Evolutionary conservation across 2,797 vertebrate genomes (phyloP), one percentile per base, ranked within the genome.

Genomic region (Acanthiza pusilla): DNA sequence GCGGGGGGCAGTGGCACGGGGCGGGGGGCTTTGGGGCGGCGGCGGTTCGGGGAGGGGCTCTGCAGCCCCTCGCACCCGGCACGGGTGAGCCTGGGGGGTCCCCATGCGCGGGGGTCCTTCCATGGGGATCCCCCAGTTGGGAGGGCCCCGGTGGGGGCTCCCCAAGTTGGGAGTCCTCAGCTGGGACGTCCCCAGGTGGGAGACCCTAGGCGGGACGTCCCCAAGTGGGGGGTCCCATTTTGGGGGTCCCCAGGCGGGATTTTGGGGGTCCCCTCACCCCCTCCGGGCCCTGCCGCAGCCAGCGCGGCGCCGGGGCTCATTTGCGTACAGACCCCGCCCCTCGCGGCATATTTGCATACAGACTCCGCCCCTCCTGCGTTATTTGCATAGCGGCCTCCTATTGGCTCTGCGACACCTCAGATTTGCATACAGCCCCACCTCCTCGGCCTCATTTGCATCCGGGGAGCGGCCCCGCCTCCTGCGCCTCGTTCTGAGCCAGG

Each of bases 271-370:
- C 58, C 58, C 7, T 10, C 71, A 11, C 65, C 14, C 50, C 34
- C 9, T 27, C 11, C 32, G 23, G 54, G 26, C 20, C 3, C n/a
- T n/a, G n/a, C n/a, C n/a, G 23, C 45, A 9, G 18, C 30, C 55
- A 1, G 32, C 11, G 15, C 15, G 7, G 34, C 45, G 38, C 23
- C 12, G 0, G 30, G 34, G 8, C 22, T 77, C 27, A 26, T 83
- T 63, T 89, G 43, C 79, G 65, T 51, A 45, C 30, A n/a, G 3
- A 1, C 72, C 13, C 62, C 71, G 7, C 70, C 87, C 32, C 29
- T 4, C 3, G 2, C 0, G 4, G 4, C 6, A 0, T 2, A 53
- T 74, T 48, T 42, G 26, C 76, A 22, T 32, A 13, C 29, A 4
- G 3, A 0, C 29, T 1, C 27, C 63, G 19, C 77, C 77, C 32